Base-by-base conservation (phyloP, 1,140 invertebrate species). In the Ceratina japonica region DNA sequence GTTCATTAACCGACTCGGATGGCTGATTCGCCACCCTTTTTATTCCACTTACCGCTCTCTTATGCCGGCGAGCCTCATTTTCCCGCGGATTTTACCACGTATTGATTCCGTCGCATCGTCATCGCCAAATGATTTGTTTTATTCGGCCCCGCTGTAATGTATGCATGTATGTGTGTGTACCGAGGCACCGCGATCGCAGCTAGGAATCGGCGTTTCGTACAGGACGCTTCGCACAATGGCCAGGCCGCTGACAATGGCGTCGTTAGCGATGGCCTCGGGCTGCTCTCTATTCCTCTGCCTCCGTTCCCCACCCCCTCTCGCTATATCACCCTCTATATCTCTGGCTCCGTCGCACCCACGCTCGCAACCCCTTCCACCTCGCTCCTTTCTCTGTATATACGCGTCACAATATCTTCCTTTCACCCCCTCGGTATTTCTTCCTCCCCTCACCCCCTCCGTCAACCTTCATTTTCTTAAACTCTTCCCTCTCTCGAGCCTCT, bases 221-320 rank as follows among this genome's bases (percentile, higher is more conserved):
- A 87, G 88, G 86, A 88, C 90, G 86, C 75, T 63, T 81, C 85
- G 87, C 84, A 90, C 89, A 92, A 92, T 91, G 84, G 89, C 85
- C 82, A 81, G 88, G 74, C 79, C 83, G 87, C 81, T 88, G 88
- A 92, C 91, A 91, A 91, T 91, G 89, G 85, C 91, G 88, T 92
- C 91, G 91, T 92, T 92, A 92, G 90, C 88, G 83, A 88, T 87
- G 86, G 90, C 91, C 89, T 86, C 85, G 86, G 89, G 91, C 88
- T 85, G 74, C 68, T 85, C 80, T 82, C 84, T 84, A 81, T 82
- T 73, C 66, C 82, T 75, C 79, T 63, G 58, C 74, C 80, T 72
- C 70, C 49, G 16, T 70, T 59, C 24, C 44, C 51, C 66, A 63
- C 75, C 18, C 59, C 31, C 59, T 62, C 49, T 24, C 52, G 27